phyloP scores from a whole-genome alignment of 2,888 invertebrate species.

The Erebia aethiops region DNA sequence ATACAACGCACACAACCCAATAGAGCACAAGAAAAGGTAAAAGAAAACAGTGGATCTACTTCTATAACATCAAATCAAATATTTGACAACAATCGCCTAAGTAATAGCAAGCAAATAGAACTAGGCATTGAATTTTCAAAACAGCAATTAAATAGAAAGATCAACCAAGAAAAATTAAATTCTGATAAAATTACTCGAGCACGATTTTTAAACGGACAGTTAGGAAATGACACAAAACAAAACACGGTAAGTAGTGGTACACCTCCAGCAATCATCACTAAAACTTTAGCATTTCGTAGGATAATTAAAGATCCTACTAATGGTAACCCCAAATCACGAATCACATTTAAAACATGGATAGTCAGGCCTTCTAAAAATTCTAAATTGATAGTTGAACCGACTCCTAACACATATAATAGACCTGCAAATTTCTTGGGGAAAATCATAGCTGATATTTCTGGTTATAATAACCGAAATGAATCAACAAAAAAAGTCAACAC shows the following conservation, averaged over 20 bases:
- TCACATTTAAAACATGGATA: slow-evolving; percentile 76
- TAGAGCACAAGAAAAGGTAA: slow-evolving; percentile 47
- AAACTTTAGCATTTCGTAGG: slow-evolving; percentile 67
- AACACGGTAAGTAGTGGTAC: slow-evolving; percentile 72
- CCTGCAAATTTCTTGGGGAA: slow-evolving; percentile 55
- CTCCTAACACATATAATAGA: slow-evolving; percentile 59
- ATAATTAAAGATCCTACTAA: slow-evolving; percentile 61
- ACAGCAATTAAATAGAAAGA: slow-evolving; percentile 47
- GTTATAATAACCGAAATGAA: neutral
- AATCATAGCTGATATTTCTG: slow-evolving; percentile 46
- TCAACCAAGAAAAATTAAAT: slow-evolving; percentile 53
- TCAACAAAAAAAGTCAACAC: neutral
- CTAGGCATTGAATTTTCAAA: slow-evolving; percentile 52
- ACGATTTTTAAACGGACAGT: slow-evolving; percentile 46
- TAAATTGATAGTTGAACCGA: slow-evolving; percentile 57
- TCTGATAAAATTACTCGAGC: slow-evolving; percentile 53
- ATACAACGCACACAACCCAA: slow-evolving; percentile 51
- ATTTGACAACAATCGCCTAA: neutral
- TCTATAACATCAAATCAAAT: slow-evolving; percentile 52
- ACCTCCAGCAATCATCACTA: slow-evolving; percentile 65
- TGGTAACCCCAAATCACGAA: slow-evolving; percentile 66
- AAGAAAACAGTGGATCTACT: slow-evolving; percentile 48
- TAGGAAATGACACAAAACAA: slow-evolving; percentile 60
- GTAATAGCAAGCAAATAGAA: slow-evolving; percentile 38
- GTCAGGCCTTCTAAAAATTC: slow-evolving; percentile 69